Conservation (phyloP, 2,888 invertebrate genomes). For the Cistogaster globosa region DNA sequence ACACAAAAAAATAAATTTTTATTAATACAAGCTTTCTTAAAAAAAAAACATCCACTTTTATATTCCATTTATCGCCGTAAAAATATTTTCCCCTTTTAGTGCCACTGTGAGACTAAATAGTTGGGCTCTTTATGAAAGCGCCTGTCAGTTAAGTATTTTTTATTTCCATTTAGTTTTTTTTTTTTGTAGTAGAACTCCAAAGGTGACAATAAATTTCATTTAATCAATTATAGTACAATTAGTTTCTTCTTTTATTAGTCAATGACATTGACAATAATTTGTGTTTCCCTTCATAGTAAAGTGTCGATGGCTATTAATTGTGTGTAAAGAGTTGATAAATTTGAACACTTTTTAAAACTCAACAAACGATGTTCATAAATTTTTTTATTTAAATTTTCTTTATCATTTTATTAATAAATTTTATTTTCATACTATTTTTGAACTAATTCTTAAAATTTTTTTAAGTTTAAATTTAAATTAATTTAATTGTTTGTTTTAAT, state of each 20-base stretch:
- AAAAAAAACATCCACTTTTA: too few relatives aligned
- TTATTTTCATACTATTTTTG: too few relatives aligned
- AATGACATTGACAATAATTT: constrained; percentile 42
- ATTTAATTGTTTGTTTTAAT: too few relatives aligned
- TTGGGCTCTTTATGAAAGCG: too few relatives aligned
- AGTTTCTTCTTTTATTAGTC: constrained; percentile 48
- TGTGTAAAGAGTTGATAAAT: constrained; percentile 12
- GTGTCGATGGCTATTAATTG: too few relatives aligned
- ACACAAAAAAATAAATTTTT: too few relatives aligned
- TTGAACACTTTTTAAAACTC: neutral
- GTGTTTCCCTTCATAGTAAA: constrained; percentile 10
- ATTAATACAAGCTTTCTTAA: neutral
- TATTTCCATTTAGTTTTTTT: constrained; percentile 62
- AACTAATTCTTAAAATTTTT: too few relatives aligned
- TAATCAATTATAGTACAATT: constrained; percentile 41
- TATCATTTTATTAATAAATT: neutral
- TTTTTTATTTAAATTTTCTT: neutral
- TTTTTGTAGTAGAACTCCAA: constrained; percentile 46
- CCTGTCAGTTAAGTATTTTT: too few relatives aligned
- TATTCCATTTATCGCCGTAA: too few relatives aligned
- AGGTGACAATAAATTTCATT: constrained; percentile 64
- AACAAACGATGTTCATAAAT: neutral
- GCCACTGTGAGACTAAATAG: constrained; percentile 44
- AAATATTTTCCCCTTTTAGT: too few relatives aligned
- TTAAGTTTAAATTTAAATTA: too few relatives aligned